Base-by-base conservation (phyloP, 2,888 invertebrate species). In the Salticus scenicus region DNA sequence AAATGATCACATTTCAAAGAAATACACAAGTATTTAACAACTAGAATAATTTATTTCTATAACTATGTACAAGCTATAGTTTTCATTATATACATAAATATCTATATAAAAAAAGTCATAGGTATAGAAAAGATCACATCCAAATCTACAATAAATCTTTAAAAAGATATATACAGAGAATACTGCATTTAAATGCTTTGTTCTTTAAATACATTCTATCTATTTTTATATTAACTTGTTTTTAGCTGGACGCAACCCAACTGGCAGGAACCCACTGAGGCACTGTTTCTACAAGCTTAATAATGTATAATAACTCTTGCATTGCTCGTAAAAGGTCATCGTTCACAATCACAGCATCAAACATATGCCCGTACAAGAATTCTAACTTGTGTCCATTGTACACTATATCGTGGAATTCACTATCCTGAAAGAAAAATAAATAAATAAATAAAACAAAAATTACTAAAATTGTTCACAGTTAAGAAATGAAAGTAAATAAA, bases 221-320 rank as follows among this genome's bases (percentile, higher is more conserved):
- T 83, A 76, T 37, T 17, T 84, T 71, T 72, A 78, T 51, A 67
- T 31, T 17, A 31, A 72, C 31, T 73, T 24, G 30, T 42, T 47
- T 78, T 78, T 82, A 87, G 79, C 87, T 85, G 81, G 87, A 85
- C 67, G 87, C 87, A 75, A 89, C 88, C 98, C 98, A 98, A 8
- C 95, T 95, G 51, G 96, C 95, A 37, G 99, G 98, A 51, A 98
- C 98, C 98, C 98, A 99, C 20, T 97, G 93, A 0, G 98, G 97
- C 90, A 98, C 97, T 0, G 95, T 95, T 92, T 98, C 98, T 33
- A 98, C 94, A 89, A 95, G 93, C 92, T 96, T 95, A 41, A 96
- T 95, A 66, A 95, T 94, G 89, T 94, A 94, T 79, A 97, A 93
- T 27, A 99, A 93, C 90, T 96, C 95, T 89, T 96, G 95, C 89